Evolutionary conservation across 2,113 vertebrate species (phyloP).

Genomic region (Gulo gulo): DNA sequence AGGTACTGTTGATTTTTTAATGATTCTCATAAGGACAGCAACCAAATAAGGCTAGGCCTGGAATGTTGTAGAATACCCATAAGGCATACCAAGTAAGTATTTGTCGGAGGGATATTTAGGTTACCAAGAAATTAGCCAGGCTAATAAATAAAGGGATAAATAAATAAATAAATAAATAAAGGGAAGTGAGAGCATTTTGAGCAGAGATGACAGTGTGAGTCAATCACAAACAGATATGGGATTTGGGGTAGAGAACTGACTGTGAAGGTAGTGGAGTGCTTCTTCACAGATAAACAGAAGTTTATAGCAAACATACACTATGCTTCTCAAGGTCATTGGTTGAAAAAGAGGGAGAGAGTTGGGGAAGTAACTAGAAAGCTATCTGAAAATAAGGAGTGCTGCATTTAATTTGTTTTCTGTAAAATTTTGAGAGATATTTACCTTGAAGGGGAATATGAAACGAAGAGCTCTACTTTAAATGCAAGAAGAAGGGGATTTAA

Average conservation of each 20-base stretch:
- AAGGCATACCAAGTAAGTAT: not conserved
- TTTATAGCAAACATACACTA: not conserved
- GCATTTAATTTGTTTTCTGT: not conserved
- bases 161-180: not conserved
- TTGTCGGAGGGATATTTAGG: not conserved
- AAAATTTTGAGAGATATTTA: not conserved
- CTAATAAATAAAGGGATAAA: not conserved
- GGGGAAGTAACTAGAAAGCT: not conserved
- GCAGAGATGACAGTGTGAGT: not conserved
- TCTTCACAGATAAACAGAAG: not conserved
- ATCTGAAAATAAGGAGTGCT: not conserved
- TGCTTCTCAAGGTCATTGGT: not conserved
- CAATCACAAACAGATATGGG: not conserved
- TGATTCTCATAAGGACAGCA: not conserved
- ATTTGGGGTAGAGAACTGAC: not conserved
- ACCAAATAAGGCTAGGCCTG: not conserved
- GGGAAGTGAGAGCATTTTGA: not conserved
- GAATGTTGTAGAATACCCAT: not conserved
- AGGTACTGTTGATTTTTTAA: not conserved
- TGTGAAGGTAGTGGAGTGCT: not conserved
- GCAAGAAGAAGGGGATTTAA: not conserved
- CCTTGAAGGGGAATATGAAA: not conserved
- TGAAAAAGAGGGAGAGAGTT: not conserved
- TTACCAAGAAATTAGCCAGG: not conserved
- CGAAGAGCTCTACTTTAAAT: not conserved